Evolutionary conservation across 2,797 vertebrate genomes (phyloP).

Genomic region (Chelon labrosus): DNA sequence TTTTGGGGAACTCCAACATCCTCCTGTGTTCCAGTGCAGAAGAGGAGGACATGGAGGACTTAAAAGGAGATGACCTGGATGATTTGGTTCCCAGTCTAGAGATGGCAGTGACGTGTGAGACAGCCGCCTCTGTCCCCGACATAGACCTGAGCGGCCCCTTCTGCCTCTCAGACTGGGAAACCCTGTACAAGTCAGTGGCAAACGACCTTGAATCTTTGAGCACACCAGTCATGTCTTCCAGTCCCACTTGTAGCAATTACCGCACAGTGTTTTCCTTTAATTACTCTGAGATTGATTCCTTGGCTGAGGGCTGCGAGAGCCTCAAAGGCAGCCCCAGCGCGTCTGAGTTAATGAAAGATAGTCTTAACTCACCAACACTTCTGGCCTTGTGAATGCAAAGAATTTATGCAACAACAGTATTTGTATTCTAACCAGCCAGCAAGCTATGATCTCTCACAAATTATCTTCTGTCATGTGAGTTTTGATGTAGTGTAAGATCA

Average conservation of each 20-base stretch:
- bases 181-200: slow-evolving; percentile 90
- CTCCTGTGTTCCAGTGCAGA: slow-evolving; percentile 85
- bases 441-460: slow-evolving; percentile 69
- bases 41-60: slow-evolving; percentile 89
- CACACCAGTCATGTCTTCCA: slow-evolving; percentile 91
- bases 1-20: slow-evolving; percentile 86
- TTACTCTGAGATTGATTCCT: slow-evolving; percentile 89
- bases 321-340: slow-evolving; percentile 82
- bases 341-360: slow-evolving; percentile 90
- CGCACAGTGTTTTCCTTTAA: slow-evolving; percentile 93
- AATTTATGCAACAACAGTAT: slow-evolving; percentile 72
- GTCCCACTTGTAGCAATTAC: slow-evolving; percentile 89
- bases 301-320: slow-evolving; percentile 87
- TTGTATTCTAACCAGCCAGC: slow-evolving; percentile 70
- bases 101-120: slow-evolving; percentile 82
- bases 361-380: slow-evolving; percentile 95
- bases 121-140: slow-evolving; percentile 92
- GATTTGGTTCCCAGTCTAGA: slow-evolving; percentile 86
- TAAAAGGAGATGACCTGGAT: slow-evolving; percentile 85
- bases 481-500: slow-evolving; percentile 73
- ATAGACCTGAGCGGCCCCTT: slow-evolving; percentile 93
- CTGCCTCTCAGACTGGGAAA: slow-evolving; percentile 95
- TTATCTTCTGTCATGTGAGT: slow-evolving; percentile 73
- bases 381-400: slow-evolving; percentile 90
- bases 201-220: slow-evolving; percentile 92